A percentile compares a stretch with the other conserved stretches of the same genome.
Conservation (phyloP, 2,113 vertebrate species). For the Rhea pennata region DNA sequence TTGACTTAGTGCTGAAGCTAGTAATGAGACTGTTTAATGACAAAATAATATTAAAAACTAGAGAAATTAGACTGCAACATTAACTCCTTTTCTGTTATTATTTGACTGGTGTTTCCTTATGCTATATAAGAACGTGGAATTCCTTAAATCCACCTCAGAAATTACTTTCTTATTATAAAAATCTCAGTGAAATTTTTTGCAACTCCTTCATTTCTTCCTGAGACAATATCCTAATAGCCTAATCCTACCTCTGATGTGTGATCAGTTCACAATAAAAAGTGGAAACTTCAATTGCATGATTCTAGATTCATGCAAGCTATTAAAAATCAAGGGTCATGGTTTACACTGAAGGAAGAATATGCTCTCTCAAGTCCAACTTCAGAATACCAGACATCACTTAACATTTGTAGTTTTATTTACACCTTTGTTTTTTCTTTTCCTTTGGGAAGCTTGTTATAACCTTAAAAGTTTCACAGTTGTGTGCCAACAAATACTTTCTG, state of each 20-base stretch:
- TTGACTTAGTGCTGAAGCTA: neutral
- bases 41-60: neutral
- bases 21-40: neutral
- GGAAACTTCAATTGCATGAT: neutral
- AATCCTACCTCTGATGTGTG: neutral
- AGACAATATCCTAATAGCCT: neutral
- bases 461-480: neutral
- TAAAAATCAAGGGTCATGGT: neutral
- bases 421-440: constrained; percentile 51
- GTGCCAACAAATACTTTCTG: constrained; percentile 11
- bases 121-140: neutral
- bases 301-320: neutral
- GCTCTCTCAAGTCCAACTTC: neutral
- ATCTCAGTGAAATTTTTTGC: neutral
- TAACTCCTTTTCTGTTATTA: neutral
- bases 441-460: constrained; percentile 49
- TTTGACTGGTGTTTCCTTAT: neutral
- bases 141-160: neutral
- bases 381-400: constrained; percentile 26
- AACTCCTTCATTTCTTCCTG: neutral
- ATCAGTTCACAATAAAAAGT: neutral
- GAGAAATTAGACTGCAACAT: neutral
- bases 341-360: neutral
- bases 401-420: constrained; percentile 39
- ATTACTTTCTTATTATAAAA: neutral